Percentiles rank a stretch among this genome's conserved stretches.
phyloP scores from a whole-genome alignment of 1,140 invertebrate genomes.

The Apis laboriosa region DNA sequence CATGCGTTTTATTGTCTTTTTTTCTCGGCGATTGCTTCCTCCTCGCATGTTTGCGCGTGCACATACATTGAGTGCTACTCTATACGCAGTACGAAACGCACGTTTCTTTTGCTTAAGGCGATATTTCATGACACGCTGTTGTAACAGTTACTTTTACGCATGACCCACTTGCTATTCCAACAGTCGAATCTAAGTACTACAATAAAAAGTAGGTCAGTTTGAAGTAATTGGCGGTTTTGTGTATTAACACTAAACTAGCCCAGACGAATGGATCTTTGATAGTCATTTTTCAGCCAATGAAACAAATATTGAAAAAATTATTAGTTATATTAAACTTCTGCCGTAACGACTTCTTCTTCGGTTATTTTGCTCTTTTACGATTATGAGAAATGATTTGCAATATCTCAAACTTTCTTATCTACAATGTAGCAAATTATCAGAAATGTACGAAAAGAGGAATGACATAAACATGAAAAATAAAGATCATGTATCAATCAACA shows the following conservation, averaged over 20 bases:
- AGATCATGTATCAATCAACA: background rate
- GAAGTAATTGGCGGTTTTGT: constrained; percentile 36
- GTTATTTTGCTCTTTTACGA: background rate
- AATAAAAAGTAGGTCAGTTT: constrained; percentile 56
- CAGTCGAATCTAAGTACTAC: constrained; percentile 63
- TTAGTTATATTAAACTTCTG: background rate
- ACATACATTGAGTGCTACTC: background rate
- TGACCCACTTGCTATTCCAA: constrained; percentile 65
- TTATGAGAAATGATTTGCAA: background rate
- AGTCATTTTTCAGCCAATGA: background rate
- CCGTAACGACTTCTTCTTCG: no score
- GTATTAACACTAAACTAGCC: background rate
- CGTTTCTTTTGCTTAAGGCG: constrained; percentile 49
- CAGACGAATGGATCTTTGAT: background rate
- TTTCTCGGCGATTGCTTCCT: constrained; percentile 18
- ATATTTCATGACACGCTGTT: constrained; percentile 49
- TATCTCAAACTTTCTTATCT: background rate
- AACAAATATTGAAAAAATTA: background rate
- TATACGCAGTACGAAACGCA: background rate
- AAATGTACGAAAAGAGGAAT: background rate
- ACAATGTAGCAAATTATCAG: background rate
- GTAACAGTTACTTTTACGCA: constrained; percentile 68
- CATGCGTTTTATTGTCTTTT: constrained; percentile 26
- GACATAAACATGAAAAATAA: background rate
- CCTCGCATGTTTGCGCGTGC: background rate